Evolutionary conservation across 2,888 invertebrate genomes (phyloP).

Genomic region (Exephanes ischioxanthus): DNA sequence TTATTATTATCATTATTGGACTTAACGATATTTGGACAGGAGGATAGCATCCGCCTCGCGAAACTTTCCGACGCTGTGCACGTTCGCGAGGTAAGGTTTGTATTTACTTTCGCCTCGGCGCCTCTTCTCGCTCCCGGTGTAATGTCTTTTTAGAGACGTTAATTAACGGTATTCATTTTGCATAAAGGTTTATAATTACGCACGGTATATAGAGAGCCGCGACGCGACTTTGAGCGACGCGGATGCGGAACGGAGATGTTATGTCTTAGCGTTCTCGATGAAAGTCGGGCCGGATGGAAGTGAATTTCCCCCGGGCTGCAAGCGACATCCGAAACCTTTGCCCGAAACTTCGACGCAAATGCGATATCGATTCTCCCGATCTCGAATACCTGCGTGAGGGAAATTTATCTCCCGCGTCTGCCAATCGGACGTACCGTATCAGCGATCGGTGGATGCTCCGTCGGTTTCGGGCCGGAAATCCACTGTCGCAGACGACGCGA

Average conservation of each 20-base stretch:
- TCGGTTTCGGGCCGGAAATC: background rate
- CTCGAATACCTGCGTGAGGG: background rate
- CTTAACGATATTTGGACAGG: background rate
- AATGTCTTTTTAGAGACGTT: constrained; percentile 87
- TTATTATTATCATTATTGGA: background rate
- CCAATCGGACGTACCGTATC: background rate
- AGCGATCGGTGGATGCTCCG: background rate
- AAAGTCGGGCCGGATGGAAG: background rate
- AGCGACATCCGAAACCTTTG: background rate
- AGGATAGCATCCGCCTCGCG: constrained; percentile 77
- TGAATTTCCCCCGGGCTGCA: background rate
- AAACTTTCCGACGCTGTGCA: constrained; percentile 64
- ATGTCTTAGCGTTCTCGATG: constrained; percentile 43
- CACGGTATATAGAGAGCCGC: constrained; percentile 62
- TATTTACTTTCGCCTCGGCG: constrained; percentile 78
- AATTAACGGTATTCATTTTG: constrained; percentile 88
- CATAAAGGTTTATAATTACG: constrained; percentile 88
- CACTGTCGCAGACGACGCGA: background rate
- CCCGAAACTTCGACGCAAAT: background rate
- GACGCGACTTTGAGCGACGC: constrained; percentile 22
- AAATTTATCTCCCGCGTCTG: background rate
- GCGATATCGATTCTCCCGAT: background rate
- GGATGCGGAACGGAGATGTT: constrained; percentile 51
- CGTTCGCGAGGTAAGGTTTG: constrained; percentile 69
- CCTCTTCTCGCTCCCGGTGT: constrained; percentile 75